Evolutionary conservation across 2,888 invertebrate genomes (phyloP).

Genomic region (Crocallis elinguaria): DNA sequence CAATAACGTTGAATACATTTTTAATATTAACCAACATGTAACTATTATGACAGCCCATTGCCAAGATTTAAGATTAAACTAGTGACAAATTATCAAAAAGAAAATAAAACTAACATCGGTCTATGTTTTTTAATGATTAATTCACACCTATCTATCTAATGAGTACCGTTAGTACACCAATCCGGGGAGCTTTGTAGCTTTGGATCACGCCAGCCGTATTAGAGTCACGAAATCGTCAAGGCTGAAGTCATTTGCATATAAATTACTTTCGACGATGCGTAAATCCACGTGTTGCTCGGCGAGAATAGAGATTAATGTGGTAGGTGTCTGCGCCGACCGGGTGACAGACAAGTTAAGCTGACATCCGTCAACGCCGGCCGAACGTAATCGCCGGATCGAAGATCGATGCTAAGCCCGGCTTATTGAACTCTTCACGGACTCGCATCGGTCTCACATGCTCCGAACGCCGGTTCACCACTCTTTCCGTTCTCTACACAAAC

Average conservation of each 20-base stretch:
- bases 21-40: slow-evolving; percentile 4
- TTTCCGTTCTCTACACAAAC: slow-evolving; percentile 40
- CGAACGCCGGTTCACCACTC: slow-evolving; percentile 30
- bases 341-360: slow-evolving; percentile 82
- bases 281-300: slow-evolving; percentile 81
- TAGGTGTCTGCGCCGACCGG: slow-evolving; percentile 71
- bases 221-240: slow-evolving; percentile 79
- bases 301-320: slow-evolving; percentile 81
- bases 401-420: slow-evolving; percentile 81
- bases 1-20: slow-evolving; percentile 16
- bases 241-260: slow-evolving; percentile 82
- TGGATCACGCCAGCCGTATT: slow-evolving; percentile 65
- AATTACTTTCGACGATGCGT: slow-evolving; percentile 81
- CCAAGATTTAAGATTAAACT: slow-evolving; percentile 24
- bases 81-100: slow-evolving; percentile 36
- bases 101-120: slow-evolving; percentile 36
- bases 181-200: slow-evolving; percentile 58
- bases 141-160: slow-evolving; percentile 52
- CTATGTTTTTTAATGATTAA: slow-evolving; percentile 46
- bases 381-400: slow-evolving; percentile 79
- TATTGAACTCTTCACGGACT: slow-evolving; percentile 77
- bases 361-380: slow-evolving; percentile 81
- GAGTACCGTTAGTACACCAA: slow-evolving; percentile 60
- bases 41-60: slow-evolving; percentile 27
- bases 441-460: slow-evolving; percentile 62